Percentiles rank a stretch among this genome's conserved stretches.
These are phyloP conservation scores for Listrodromus nycthemerus DNA, from an alignment of 2,888 invertebrate species.

Conservation along the genomic window DNA sequence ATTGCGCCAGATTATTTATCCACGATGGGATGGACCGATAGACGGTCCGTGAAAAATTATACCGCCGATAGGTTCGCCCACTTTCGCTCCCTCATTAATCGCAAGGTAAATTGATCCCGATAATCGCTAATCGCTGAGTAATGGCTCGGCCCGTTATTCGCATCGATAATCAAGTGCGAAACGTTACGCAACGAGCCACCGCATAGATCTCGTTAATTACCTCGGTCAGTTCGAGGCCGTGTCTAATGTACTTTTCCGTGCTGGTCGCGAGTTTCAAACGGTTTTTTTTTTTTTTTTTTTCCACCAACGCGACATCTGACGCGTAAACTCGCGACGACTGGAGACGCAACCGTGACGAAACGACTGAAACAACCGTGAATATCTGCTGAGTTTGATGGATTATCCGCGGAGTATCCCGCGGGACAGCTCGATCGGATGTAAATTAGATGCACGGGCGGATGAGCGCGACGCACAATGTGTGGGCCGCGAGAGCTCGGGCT, in stretches of 20 bases:
- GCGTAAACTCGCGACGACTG: neutral
- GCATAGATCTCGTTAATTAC: slow-evolving; percentile 41
- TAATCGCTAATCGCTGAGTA: slow-evolving; percentile 57
- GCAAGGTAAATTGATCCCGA: slow-evolving; percentile 26
- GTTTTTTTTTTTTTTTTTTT: too few species aligned
- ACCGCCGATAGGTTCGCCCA: slow-evolving; percentile 5
- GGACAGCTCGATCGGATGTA: slow-evolving; percentile 29
- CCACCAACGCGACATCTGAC: neutral
- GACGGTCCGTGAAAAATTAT: slow-evolving; percentile 29
- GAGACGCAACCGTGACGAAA: slow-evolving; percentile 8
- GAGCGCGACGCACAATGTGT: neutral
- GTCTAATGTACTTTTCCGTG: neutral
- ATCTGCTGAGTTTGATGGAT: slow-evolving; percentile 6
- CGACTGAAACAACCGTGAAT: slow-evolving; percentile 22
- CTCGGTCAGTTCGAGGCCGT: slow-evolving; percentile 12
- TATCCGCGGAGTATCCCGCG: neutral
- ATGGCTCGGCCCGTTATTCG: slow-evolving; percentile 56
- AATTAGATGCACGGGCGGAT: slow-evolving; percentile 42
- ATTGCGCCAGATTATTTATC: slow-evolving; percentile 45
- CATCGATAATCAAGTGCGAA: slow-evolving; percentile 57
- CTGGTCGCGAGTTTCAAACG: neutral
- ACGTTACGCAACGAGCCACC: slow-evolving; percentile 31
- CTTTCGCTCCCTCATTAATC: slow-evolving; percentile 23
- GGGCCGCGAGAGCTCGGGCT: slow-evolving; percentile 12
- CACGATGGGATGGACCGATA: slow-evolving; percentile 13